A percentile compares a stretch with the other conserved stretches of the same genome.
Conservation (phyloP, 2,797 vertebrate genomes). For the Rhabdophis nuchalis region DNA sequence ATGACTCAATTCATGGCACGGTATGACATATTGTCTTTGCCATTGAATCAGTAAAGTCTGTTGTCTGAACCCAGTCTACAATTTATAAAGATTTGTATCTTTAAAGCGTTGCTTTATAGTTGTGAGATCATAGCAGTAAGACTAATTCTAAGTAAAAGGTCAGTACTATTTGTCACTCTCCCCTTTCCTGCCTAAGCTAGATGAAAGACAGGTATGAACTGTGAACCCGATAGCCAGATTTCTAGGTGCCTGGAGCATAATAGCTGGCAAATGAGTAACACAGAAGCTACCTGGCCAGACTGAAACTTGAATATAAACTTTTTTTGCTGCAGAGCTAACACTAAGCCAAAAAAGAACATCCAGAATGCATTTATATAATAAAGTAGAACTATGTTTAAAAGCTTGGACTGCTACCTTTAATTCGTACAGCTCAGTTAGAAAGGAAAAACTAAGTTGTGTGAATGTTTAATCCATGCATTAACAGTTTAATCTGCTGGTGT, state of each 20-base stretch:
- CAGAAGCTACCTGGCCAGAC: conserved; percentile 55
- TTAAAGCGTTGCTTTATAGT: conserved; percentile 25
- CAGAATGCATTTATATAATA: fast-evolving
- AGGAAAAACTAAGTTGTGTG: background rate
- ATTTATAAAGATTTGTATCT: background rate
- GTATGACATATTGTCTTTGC: background rate
- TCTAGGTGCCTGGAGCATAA: conserved; percentile 46
- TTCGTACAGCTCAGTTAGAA: background rate
- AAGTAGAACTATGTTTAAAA: background rate
- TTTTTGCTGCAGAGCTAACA: background rate
- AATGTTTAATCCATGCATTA: background rate
- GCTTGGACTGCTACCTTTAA: background rate
- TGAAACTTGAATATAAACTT: conserved; percentile 42
- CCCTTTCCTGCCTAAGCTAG: background rate
- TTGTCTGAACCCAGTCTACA: background rate
- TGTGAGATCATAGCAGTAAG: conserved; percentile 22
- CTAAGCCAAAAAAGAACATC: background rate
- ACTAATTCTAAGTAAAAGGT: conserved; percentile 22
- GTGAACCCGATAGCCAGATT: conserved; percentile 20
- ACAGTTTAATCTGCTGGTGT: background rate
- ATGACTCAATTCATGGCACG: background rate
- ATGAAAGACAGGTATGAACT: conserved; percentile 25
- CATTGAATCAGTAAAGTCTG: background rate
- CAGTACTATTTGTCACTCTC: conserved; percentile 29
- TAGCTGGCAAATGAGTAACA: conserved; percentile 60